Conservation (phyloP, 2,888 invertebrate species). For the Orchesella flavescens region DNA sequence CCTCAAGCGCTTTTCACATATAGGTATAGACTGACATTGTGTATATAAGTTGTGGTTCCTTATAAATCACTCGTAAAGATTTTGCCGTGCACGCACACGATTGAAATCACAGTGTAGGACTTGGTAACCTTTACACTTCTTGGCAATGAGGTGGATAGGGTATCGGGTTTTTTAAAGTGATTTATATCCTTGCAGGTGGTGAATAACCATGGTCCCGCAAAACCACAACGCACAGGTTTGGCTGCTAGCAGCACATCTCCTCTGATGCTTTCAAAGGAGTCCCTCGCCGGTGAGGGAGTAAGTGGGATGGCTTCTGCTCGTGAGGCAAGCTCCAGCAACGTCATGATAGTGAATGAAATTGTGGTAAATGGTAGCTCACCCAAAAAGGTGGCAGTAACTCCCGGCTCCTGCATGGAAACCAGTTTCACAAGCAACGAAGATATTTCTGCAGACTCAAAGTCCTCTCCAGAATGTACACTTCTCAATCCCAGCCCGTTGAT, state of each 20-base stretch:
- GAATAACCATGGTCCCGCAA: conserved; percentile 82
- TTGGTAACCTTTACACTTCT: no score
- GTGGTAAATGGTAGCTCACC: conserved; percentile 20
- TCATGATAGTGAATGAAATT: conserved; percentile 7
- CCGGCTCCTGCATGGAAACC: conserved; percentile 81
- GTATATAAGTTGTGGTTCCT: no score
- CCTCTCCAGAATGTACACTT: conserved; percentile 68
- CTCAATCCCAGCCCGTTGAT: conserved; percentile 71
- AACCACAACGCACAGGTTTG: conserved; percentile 79
- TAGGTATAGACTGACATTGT: no score
- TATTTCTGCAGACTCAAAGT: conserved; percentile 37
- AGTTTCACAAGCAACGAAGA: conserved; percentile 78
- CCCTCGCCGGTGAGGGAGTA: conserved; percentile 42
- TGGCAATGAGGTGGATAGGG: no score
- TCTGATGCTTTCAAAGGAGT: conserved; percentile 67
- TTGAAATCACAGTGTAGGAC: no score
- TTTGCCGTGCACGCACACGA: no score
- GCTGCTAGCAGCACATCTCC: conserved; percentile 73
- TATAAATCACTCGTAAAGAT: no score
- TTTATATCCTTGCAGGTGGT: conserved; percentile 45
- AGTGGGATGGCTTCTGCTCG: background rate
- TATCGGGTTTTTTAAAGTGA: background rate
- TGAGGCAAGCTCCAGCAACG: conserved; percentile 11
- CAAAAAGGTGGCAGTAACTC: conserved; percentile 26
- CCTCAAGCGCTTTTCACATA: no score